Conservation (phyloP, 1,140 invertebrate genomes). For the Phymorhynchus buccinoides region DNA sequence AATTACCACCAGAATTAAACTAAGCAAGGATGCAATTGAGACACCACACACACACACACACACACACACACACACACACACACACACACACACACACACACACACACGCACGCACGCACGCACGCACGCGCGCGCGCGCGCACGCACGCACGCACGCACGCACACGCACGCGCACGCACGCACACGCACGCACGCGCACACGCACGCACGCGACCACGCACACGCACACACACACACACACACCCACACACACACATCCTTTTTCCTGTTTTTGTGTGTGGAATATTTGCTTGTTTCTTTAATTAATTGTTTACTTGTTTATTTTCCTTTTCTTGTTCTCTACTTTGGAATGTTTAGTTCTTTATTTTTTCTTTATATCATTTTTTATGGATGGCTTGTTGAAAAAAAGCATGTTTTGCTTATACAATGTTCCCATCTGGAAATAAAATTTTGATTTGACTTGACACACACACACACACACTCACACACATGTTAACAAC, state of each 20-base stretch:
- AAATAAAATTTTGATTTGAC: background rate
- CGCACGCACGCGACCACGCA: constrained; percentile 49
- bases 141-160: background rate
- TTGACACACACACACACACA: background rate
- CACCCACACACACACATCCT: constrained; percentile 21
- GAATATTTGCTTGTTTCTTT: background rate
- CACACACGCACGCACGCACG: background rate
- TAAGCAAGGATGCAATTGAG: no score
- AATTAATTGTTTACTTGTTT: no score
- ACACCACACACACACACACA: background rate
- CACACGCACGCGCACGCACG: constrained; percentile 18
- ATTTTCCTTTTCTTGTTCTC: no score
- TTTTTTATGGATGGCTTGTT: no score
- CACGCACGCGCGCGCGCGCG: background rate
- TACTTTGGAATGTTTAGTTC: no score
- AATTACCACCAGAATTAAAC: background rate
- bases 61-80: constrained; percentile 3
- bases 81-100: constrained; percentile 2
- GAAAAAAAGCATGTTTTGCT: no score
- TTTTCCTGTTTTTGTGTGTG: background rate
- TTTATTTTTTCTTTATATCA: no score
- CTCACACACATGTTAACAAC: background rate
- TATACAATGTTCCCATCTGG: no score
- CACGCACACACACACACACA: constrained; percentile 46
- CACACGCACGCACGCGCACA: constrained; percentile 35